Evolutionary conservation across 1,140 invertebrate species (phyloP).

Genomic region (Prorops nasuta): DNA sequence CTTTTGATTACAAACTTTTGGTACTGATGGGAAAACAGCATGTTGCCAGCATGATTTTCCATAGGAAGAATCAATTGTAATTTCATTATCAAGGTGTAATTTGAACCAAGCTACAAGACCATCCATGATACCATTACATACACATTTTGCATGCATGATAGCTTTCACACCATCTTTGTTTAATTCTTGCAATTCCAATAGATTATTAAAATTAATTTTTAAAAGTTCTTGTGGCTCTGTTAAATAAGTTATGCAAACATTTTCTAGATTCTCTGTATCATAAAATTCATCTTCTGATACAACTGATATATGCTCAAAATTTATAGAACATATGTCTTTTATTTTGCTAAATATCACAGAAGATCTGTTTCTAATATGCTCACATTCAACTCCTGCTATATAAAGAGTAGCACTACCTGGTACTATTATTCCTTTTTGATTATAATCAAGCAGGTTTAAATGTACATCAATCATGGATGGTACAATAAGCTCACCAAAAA

Average conservation of each 20-base stretch:
- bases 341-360: slow-evolving; percentile 27
- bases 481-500: slow-evolving; percentile 74
- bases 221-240: slow-evolving; percentile 61
- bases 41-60: slow-evolving; percentile 73
- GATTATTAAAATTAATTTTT: slow-evolving; percentile 66
- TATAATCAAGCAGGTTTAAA: slow-evolving; percentile 56
- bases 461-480: slow-evolving; percentile 69
- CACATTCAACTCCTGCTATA: slow-evolving; percentile 53
- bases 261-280: slow-evolving; percentile 67
- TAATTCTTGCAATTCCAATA: slow-evolving; percentile 54
- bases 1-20: slow-evolving; percentile 25
- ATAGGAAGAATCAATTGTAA: slow-evolving; percentile 59
- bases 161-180: slow-evolving; percentile 48
- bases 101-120: slow-evolving; percentile 72
- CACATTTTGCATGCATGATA: slow-evolving; percentile 41
- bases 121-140: slow-evolving; percentile 60
- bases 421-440: slow-evolving; percentile 58
- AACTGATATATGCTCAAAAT: slow-evolving; percentile 34
- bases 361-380: slow-evolving; percentile 47
- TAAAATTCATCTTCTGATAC: slow-evolving; percentile 60
- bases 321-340: slow-evolving; percentile 22
- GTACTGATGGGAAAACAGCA: slow-evolving; percentile 63
- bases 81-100: slow-evolving; percentile 67
- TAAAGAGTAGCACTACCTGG: slow-evolving; percentile 66
- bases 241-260: slow-evolving; percentile 61